Percentiles rank a stretch among this genome's conserved stretches.
phyloP scores from a whole-genome alignment of 2,113 vertebrate genomes.

The Galbula dea region DNA sequence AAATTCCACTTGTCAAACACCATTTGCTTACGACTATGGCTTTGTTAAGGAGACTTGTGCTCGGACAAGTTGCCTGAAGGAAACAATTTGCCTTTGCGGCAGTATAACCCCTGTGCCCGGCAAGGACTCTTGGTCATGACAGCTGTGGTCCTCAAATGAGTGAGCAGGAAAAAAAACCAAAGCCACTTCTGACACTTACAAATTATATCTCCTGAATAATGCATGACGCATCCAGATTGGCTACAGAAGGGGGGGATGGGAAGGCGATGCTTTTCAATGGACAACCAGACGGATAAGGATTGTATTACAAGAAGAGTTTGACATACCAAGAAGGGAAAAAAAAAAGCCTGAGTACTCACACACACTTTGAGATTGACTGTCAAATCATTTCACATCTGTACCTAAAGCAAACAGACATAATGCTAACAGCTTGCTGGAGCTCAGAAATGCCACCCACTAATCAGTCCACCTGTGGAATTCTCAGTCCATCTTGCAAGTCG shows the following conservation, averaged over 20 bases:
- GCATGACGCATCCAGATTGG: constrained; percentile 67
- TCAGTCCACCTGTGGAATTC: constrained; percentile 85
- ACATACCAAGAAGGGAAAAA: constrained; percentile 68
- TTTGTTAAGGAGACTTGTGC: constrained; percentile 62
- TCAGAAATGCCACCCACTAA: constrained; percentile 86
- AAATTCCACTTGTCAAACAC: constrained; percentile 77
- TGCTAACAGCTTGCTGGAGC: constrained; percentile 84
- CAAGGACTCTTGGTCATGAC: constrained; percentile 27
- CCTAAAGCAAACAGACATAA: constrained; percentile 87
- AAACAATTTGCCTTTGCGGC: constrained; percentile 7
- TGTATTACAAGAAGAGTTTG: constrained; percentile 75
- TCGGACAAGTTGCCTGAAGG: constrained; percentile 51
- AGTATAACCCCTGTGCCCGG: constrained; percentile 16
- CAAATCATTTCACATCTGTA: constrained; percentile 86
- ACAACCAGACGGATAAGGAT: constrained; percentile 68
- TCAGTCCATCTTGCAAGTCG: constrained; percentile 83
- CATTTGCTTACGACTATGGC: constrained; percentile 67
- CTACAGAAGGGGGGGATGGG: neutral
- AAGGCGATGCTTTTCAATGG: constrained; percentile 65
- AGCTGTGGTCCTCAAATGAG: constrained; percentile 52
- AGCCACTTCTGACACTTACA: constrained; percentile 68
- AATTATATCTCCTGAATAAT: constrained; percentile 66
- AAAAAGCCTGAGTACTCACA: constrained; percentile 68
- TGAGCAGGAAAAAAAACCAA: constrained; percentile 37
- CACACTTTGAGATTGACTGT: constrained; percentile 81